Evolutionary conservation across 2,888 invertebrate genomes (phyloP).

Genomic region (Cheiracanthium punctorium): DNA sequence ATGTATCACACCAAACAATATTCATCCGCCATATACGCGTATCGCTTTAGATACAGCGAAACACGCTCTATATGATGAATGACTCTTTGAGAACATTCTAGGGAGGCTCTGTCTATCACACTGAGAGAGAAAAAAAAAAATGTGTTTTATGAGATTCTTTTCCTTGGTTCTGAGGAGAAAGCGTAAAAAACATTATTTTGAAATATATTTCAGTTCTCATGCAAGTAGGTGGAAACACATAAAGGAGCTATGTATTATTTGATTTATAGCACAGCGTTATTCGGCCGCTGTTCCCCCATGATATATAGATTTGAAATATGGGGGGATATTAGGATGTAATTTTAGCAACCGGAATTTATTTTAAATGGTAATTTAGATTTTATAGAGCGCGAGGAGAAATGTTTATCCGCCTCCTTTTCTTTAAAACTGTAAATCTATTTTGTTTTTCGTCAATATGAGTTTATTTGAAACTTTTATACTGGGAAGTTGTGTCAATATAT

Average conservation of each 20-base stretch:
- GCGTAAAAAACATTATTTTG: background rate
- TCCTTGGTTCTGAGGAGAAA: background rate
- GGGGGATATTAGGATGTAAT: background rate
- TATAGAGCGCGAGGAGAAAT: too few relatives aligned
- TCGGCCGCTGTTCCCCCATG: background rate
- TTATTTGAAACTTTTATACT: too few relatives aligned
- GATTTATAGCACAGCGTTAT: background rate
- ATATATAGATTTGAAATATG: background rate
- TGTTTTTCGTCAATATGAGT: too few relatives aligned
- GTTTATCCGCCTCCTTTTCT: too few relatives aligned
- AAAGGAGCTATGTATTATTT: background rate
- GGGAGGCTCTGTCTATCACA: background rate
- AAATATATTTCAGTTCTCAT: background rate
- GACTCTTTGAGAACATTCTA: slow-evolving; percentile 26
- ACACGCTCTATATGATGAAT: slow-evolving; percentile 47
- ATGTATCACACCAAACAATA: slow-evolving; percentile 59
- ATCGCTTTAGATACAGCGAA: slow-evolving; percentile 38
- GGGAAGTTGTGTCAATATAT: too few relatives aligned
- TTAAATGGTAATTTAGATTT: too few relatives aligned
- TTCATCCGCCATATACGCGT: slow-evolving; percentile 50
- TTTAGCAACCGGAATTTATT: too few relatives aligned
- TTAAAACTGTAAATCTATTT: too few relatives aligned
- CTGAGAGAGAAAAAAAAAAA: background rate
- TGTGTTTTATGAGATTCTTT: background rate
- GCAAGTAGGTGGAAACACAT: background rate